phyloP scores from a whole-genome alignment of 2,888 invertebrate genomes.

The Teleogryllus oceanicus region DNA sequence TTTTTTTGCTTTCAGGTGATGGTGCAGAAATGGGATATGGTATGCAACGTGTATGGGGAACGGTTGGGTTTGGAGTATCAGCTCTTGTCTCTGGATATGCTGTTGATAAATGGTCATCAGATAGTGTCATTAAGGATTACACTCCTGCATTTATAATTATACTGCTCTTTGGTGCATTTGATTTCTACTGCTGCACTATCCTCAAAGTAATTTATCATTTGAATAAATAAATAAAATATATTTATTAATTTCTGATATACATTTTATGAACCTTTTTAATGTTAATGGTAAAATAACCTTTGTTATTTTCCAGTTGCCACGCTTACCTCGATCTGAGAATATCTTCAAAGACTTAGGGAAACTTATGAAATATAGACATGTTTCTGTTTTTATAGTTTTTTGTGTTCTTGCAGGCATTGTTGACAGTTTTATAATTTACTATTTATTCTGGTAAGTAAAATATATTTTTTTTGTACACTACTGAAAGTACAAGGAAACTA shows the following conservation, averaged over 20 bases:
- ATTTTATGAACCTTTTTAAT: neutral
- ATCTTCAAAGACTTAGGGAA: conserved; percentile 64
- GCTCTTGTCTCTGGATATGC: conserved; percentile 68
- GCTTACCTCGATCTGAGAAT: conserved; percentile 62
- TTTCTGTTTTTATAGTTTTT: conserved; percentile 67
- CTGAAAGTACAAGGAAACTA: neutral
- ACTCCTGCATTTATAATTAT: conserved; percentile 70
- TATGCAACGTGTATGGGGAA: conserved; percentile 77
- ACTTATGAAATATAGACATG: conserved; percentile 61
- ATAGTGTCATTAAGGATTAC: conserved; percentile 58
- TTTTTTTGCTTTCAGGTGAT: conserved; percentile 53
- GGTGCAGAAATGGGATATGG: conserved; percentile 68
- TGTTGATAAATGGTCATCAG: conserved; percentile 62
- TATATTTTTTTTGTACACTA: neutral
- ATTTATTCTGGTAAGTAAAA: conserved; percentile 71
- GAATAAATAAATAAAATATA: neutral
- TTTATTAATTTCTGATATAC: neutral
- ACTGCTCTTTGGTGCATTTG: conserved; percentile 59
- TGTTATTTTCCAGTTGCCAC: conserved; percentile 58
- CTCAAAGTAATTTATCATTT: conserved; percentile 52
- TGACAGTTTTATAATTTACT: conserved; percentile 77
- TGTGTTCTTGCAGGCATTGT: conserved; percentile 72
- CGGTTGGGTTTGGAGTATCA: conserved; percentile 72
- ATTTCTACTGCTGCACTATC: conserved; percentile 63
- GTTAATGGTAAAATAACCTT: conserved; percentile 1